phyloP scores from a whole-genome alignment of 2,797 vertebrate genomes.

The Schizopygopsis malacanthus region DNA sequence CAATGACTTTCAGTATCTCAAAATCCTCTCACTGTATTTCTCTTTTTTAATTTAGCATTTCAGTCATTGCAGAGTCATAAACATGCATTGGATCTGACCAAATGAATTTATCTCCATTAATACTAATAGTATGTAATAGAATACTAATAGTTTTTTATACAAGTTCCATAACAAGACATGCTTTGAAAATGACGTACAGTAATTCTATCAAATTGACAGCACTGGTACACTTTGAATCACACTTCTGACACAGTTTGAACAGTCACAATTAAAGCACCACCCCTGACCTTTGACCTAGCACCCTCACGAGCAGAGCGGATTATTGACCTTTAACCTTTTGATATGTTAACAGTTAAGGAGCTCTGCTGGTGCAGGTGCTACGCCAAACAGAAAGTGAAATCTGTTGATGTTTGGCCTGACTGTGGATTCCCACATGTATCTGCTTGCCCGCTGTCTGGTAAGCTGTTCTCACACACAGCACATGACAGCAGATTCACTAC shows the following conservation, averaged over 20 bases:
- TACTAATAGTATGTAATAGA: neutral
- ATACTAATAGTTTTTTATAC: neutral
- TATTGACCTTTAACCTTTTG: slow-evolving; percentile 83
- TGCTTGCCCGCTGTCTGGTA: slow-evolving; percentile 79
- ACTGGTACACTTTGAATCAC: neutral
- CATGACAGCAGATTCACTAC: neutral
- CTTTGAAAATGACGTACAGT: neutral
- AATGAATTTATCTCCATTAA: neutral
- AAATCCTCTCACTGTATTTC: neutral
- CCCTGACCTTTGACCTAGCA: slow-evolving; percentile 72
- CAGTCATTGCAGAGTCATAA: slow-evolving; percentile 5
- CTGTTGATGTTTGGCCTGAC: slow-evolving; percentile 77
- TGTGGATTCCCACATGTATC: slow-evolving; percentile 76
- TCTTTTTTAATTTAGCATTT: neutral
- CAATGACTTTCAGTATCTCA: neutral
- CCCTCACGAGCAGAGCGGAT: slow-evolving; percentile 82
- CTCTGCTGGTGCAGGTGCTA: slow-evolving; percentile 87
- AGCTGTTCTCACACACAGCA: slow-evolving; percentile 34
- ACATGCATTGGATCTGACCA: neutral
- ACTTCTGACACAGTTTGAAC: neutral
- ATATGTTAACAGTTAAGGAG: slow-evolving; percentile 85
- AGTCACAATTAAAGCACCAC: slow-evolving; percentile 29
- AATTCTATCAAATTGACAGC: neutral
- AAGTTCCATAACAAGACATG: neutral
- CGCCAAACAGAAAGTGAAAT: slow-evolving; percentile 74